Evolutionary conservation across 2,888 invertebrate genomes (phyloP), one percentile per base, ranked within the genome.

Genomic region (Folsomia manolachei): DNA sequence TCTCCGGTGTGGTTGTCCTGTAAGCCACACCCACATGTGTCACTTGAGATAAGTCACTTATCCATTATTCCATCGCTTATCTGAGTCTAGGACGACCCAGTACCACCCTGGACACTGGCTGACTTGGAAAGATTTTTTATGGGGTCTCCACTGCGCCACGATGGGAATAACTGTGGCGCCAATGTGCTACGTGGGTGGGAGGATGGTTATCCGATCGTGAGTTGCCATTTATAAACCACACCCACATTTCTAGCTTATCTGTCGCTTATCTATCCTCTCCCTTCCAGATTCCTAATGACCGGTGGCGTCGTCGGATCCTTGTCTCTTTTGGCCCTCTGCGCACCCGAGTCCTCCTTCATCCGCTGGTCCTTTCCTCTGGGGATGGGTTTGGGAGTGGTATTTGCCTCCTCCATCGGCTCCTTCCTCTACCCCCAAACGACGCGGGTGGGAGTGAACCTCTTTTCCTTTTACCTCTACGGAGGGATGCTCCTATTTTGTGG

Each of bases 131-230:
- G 26, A 26, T 19, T 9, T 64, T 11, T 19, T 25, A 2, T 64
- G 64, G 64, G 19, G 25, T 11, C n/a, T 64, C 4, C 64, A 64
- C 27, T 27, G 26, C 4, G 1, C n/a, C 4, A 25, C n/a, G 1
- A 27, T 64, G 64, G 64, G 64, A 27, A 9, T 64, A 4, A 14
- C 64, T 9, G 27, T 64, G 11, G 64, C 27, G 19, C 64, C 64
- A 27, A 64, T 64, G 64, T 64, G 64, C 21, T 27, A 24, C 21
- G n/a, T 64, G 19, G 26, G 27, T 19, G 64, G 64, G 2, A 19
- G 19, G 1, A 1, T 25, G 14, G 7, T 64, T n/a, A n/a, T n/a
- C n/a, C n/a, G n/a, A n/a, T n/a, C n/a, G n/a, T n/a, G n/a, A n/a
- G n/a, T n/a, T n/a, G n/a, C n/a, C n/a, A n/a, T n/a, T n/a, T n/a